These are phyloP conservation scores for Chiloscyllium punctatum DNA, from an alignment of 2,797 vertebrate species.

Conservation along the genomic window DNA sequence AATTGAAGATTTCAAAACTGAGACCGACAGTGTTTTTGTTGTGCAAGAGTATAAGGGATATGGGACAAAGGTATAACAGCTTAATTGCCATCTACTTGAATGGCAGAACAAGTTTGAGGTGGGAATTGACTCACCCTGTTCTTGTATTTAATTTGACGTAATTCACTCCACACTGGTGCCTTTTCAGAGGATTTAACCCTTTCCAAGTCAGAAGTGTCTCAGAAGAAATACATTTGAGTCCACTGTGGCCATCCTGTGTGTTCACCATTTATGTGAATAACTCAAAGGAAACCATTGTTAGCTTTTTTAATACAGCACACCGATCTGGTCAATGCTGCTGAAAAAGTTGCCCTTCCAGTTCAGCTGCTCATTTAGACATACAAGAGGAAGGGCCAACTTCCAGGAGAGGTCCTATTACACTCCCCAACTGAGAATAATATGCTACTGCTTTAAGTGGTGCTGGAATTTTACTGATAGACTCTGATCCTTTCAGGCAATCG, in stretches of 20 bases:
- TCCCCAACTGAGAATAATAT: background rate
- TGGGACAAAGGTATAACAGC: background rate
- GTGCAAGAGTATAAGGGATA: background rate
- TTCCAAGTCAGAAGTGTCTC: background rate
- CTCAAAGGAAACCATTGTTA: background rate
- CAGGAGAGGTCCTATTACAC: background rate
- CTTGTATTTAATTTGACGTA: background rate
- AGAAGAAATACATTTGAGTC: background rate
- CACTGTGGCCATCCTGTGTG: background rate
- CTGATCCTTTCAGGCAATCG: background rate
- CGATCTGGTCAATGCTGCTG: background rate
- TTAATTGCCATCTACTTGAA: background rate
- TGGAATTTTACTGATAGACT: background rate
- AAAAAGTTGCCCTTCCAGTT: background rate
- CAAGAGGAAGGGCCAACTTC: background rate
- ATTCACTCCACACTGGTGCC: background rate
- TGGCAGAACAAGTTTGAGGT: background rate
- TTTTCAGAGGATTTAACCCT: background rate
- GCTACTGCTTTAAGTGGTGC: background rate
- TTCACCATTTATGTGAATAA: background rate
- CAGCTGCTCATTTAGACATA: background rate
- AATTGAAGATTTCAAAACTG: background rate
- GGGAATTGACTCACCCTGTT: background rate
- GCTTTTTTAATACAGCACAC: background rate
- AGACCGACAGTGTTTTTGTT: background rate